Evolutionary conservation across 1,140 invertebrate genomes (phyloP).

Genomic region (Helicoverpa zea): DNA sequence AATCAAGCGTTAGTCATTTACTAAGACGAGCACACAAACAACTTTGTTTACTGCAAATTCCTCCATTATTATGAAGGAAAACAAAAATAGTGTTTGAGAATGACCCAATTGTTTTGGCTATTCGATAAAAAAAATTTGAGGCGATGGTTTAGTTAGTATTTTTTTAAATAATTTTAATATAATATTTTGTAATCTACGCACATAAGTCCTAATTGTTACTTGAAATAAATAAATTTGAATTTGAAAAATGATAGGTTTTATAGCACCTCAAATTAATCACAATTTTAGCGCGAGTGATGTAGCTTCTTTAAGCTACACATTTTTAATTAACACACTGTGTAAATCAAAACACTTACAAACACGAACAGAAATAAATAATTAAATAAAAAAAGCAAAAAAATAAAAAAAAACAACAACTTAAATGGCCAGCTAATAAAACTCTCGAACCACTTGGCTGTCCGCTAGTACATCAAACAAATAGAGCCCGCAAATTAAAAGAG

Average conservation of each 20-base stretch:
- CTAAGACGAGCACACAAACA: conserved; percentile 2
- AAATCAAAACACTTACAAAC: not conserved
- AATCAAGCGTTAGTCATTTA: conserved; percentile 9
- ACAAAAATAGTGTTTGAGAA: not conserved
- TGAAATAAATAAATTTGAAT: too few species aligned
- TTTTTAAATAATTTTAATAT: too few species aligned
- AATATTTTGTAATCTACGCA: too few species aligned
- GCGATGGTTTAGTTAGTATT: too few species aligned
- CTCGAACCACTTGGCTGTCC: not conserved
- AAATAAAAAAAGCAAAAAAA: too few species aligned
- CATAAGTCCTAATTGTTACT: too few species aligned
- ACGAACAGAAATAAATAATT: not conserved
- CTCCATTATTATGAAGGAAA: not conserved
- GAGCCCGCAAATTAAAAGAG: conserved; percentile 51
- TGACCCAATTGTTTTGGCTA: not conserved
- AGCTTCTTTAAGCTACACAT: too few species aligned
- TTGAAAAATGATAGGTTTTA: too few species aligned
- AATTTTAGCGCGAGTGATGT: too few species aligned
- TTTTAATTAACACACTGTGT: too few species aligned
- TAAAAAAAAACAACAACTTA: not conserved
- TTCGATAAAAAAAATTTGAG: too few species aligned
- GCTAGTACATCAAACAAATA: conserved; percentile 25
- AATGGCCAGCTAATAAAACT: not conserved
- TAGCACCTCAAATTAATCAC: too few species aligned
- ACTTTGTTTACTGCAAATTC: conserved; percentile 18